Evolutionary conservation across 2,797 vertebrate genomes (phyloP).

Genomic region (Tamandua tetradactyla): DNA sequence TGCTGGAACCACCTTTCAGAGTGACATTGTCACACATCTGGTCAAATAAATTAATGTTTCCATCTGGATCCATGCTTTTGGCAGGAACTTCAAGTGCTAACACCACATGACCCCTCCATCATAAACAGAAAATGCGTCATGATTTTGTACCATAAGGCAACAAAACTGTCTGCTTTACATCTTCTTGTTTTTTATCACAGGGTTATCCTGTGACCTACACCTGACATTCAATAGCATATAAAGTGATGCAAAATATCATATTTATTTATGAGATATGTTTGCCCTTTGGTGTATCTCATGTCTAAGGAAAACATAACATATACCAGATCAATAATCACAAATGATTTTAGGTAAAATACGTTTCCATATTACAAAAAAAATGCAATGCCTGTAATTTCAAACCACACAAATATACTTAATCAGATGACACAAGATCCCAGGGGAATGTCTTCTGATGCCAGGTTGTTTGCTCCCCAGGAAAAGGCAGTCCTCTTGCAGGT

Average conservation of each 20-base stretch:
- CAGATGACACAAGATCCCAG: not conserved
- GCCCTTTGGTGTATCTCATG: not conserved
- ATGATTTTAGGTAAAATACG: not conserved
- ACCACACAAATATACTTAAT: fast-evolving
- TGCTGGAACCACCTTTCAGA: conserved; percentile 55
- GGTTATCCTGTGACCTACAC: not conserved
- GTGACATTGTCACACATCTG: conserved; percentile 72
- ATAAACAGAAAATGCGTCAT: conserved; percentile 11
- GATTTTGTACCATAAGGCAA: not conserved
- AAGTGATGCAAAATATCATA: not conserved
- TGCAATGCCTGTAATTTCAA: not conserved
- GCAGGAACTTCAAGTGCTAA: not conserved
- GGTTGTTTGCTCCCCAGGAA: not conserved
- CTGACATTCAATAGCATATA: not conserved
- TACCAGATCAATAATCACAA: not conserved
- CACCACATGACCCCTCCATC: not conserved
- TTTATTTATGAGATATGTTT: fast-evolving
- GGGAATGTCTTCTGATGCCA: not conserved
- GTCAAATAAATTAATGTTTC: conserved; percentile 64
- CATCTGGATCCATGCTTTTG: conserved; percentile 50
- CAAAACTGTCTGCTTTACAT: not conserved
- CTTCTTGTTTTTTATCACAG: not conserved
- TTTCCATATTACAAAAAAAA: not conserved
- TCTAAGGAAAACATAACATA: not conserved
- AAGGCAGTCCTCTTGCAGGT: not conserved